Conservation (phyloP, 35 echinoderm and acorn worm genomes). For the Ophioderma brevispina region DNA sequence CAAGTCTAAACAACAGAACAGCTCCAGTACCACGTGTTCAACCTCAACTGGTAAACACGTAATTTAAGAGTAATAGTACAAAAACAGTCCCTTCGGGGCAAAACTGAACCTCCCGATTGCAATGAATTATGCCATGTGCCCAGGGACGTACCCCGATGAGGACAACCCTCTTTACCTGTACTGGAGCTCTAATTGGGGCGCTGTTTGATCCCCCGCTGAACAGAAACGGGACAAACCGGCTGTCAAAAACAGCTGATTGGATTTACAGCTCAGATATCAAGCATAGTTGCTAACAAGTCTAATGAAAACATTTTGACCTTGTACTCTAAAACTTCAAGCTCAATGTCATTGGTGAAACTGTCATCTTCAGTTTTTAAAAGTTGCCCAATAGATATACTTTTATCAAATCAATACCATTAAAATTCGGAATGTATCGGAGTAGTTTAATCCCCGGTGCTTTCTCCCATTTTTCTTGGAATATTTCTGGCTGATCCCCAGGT, state of each 20-base stretch:
- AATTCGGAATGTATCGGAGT: too few relatives aligned
- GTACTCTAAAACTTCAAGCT: too few relatives aligned
- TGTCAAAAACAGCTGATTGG: slow-evolving; percentile 6
- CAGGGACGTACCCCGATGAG: neutral
- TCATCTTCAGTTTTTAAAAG: too few relatives aligned
- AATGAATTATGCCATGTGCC: neutral
- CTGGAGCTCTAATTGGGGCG: neutral
- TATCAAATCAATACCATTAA: too few relatives aligned
- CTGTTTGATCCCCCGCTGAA: neutral
- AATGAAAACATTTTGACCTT: too few relatives aligned
- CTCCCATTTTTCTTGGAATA: too few relatives aligned
- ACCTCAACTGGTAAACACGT: neutral
- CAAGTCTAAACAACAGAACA: too few relatives aligned
- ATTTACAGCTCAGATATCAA: too few relatives aligned
- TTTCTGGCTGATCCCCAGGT: neutral
- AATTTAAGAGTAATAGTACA: neutral
- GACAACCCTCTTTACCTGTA: neutral
- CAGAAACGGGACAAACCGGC: neutral
- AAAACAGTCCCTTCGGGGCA: neutral
- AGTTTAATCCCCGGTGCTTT: too few relatives aligned
- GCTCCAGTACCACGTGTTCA: neutral
- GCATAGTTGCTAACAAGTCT: too few relatives aligned
- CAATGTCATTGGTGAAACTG: too few relatives aligned
- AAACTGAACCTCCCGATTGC: slow-evolving; percentile 1
- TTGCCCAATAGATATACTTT: too few relatives aligned